Evolutionary conservation across 1,140 invertebrate species (phyloP).

Genomic region (Tenebrio molitor): DNA sequence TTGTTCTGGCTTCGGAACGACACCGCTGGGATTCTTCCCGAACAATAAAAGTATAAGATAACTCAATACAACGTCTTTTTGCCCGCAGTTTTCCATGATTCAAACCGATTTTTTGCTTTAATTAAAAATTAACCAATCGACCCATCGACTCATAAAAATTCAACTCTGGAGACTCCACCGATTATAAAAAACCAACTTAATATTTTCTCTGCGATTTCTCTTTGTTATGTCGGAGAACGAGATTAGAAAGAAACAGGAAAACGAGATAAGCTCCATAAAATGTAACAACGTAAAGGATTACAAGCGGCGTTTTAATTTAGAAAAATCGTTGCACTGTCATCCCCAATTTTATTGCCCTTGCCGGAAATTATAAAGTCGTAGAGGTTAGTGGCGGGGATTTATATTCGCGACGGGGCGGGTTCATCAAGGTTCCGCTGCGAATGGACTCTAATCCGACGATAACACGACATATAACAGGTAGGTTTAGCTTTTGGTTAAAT

Average conservation of each 20-base stretch:
- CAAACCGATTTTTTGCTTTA: background rate
- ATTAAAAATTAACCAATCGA: background rate
- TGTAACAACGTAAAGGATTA: constrained; percentile 42
- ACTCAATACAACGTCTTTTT: constrained; percentile 43
- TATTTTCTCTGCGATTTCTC: constrained; percentile 39
- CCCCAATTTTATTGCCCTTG: constrained; percentile 28
- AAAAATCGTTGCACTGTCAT: constrained; percentile 35
- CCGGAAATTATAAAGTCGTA: constrained; percentile 23
- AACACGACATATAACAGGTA: constrained; percentile 24
- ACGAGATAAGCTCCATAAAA: constrained; percentile 40
- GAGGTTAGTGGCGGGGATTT: constrained; percentile 5
- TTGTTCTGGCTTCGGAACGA: constrained; percentile 52
- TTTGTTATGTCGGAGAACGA: constrained; percentile 23
- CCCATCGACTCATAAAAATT: constrained; percentile 1
- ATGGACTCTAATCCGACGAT: background rate
- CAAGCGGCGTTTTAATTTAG: constrained; percentile 36
- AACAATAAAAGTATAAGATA: constrained; percentile 53
- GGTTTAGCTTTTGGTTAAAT: constrained; percentile 8
- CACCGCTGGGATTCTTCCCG: constrained; percentile 47
- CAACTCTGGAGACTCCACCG: constrained; percentile 21
- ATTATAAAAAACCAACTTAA: constrained; percentile 46
- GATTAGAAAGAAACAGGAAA: constrained; percentile 43
- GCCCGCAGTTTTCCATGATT: background rate
- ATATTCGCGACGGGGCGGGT: background rate
- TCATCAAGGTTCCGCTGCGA: background rate